Base-by-base conservation (phyloP, 2,113 vertebrate genomes). In the Kryptolebias marmoratus region DNA sequence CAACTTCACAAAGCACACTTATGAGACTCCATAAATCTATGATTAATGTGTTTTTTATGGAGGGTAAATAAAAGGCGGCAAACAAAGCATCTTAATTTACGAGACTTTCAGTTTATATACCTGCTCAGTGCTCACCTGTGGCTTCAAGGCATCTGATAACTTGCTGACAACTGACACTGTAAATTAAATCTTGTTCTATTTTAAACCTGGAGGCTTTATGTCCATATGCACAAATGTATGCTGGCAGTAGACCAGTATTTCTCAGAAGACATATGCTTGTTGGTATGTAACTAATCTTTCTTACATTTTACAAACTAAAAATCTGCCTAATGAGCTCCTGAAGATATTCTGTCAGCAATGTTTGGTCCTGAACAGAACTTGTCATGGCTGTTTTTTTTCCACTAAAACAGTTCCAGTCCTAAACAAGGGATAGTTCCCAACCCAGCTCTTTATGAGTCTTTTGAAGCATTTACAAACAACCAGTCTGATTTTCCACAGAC, bases 21-120 rank as follows among this genome's bases (percentile, higher is more conserved):
- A 50, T 27, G 58, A 74, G 79, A 68, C 22, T 53, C 73, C 18
- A 64, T 78, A 42, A 81, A 86, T 63, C 49, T 16, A 54, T 81
- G 79, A 84, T 80, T 83, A 31, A 82, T 81, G 74, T 50, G 27
- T 39, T 65, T 42, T 67, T 62, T 32, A 50, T 6, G 0, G 14
- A 53, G 32, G 10, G 28, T 72, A 67, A 82, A 71, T 39, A 42
- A 69, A 11, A 72, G 55, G 73, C 4, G 0, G 49, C 61, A 75
- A 64, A 79, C 64, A 75, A 56, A 59, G 66, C 65, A 68, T 73
- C 67, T 62, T 60, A 60, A 68, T 71, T 73, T 61, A 77, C 1
- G 30, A 65, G 75, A 16, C 3, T 64, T 54, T 62, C 0, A n/a
- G 14, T 73, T 72, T 64, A 56, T 59, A 31, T n/a, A 60, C 3